Base-by-base conservation (phyloP, 64 coral and sea anemone species). In the Montipora sp. region DNA sequence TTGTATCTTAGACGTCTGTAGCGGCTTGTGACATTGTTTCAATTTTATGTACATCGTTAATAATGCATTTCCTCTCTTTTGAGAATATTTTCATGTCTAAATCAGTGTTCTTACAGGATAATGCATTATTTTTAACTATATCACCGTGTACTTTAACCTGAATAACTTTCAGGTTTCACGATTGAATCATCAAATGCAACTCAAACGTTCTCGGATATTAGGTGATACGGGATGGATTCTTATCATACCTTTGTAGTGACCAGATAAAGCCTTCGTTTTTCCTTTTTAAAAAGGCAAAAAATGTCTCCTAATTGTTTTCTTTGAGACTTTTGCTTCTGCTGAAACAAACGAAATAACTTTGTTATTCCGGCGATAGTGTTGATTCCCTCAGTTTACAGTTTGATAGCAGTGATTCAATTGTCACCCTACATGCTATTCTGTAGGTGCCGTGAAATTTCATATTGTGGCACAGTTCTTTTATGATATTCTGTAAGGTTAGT, bases 11-110 rank as follows among this genome's bases (percentile, higher is more conserved):
- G 22, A n/a, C 61, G 63, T 85, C 82, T 85, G 82, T 72, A 49
- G 59, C 59, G 45, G 59, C 36, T 59, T 83, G 65, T 83, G 80
- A 83, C 60, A 83, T 67, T 68, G 80, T 83, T 83, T 83, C 59
- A 23, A 68, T 83, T 83, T 24, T 71, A 71, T 85, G 61, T 72
- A 70, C n/a, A 22, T 85, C 47, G 61, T 85, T 50, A 70, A 85
- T 85, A 71, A 85, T 85, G 7, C 44, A 85, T 85, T 85, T 65
- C 65, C 3, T 0, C 11, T 16, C 36, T 5, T 48, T 20, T 36
- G 10, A 8, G 15, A 20, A 16, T 46, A 85, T 50, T 85, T 72
- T 51, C 46, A 5, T 50, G 63, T 72, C 7, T 84, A 45, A 15
- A 72, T 13, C 45, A 5, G 66, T 68, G 18, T 85, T 49, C 13